Evolutionary conservation across 1,140 invertebrate species (phyloP).

Genomic region (Metaphire vulgaris): DNA sequence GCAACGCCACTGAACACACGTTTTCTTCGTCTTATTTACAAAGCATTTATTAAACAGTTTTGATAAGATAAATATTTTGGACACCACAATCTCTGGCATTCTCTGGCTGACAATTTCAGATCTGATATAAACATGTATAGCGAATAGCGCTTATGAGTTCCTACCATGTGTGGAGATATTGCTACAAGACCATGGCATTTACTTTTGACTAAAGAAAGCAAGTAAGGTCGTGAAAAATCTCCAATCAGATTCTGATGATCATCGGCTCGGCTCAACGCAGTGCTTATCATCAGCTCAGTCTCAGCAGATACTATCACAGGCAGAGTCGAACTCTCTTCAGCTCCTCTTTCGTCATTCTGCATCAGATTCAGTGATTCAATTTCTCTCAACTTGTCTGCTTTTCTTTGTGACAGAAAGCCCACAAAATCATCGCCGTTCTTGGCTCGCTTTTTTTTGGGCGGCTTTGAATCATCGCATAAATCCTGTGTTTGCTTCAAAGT

Average conservation of each 20-base stretch:
- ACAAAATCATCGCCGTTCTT: background rate
- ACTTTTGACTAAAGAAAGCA: constrained; percentile 70
- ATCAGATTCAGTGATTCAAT: background rate
- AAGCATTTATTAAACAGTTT: too few species aligned
- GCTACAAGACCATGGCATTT: constrained; percentile 78
- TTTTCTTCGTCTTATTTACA: too few species aligned
- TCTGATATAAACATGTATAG: too few species aligned
- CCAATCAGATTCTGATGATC: constrained; percentile 41
- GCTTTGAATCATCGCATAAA: background rate
- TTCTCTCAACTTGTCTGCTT: background rate
- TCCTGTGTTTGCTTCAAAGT: background rate
- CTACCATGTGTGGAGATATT: constrained; percentile 71
- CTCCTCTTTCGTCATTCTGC: background rate
- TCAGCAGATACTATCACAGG: constrained; percentile 56
- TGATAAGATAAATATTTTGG: too few species aligned
- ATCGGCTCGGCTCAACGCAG: constrained; percentile 55
- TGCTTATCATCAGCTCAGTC: constrained; percentile 61
- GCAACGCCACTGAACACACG: too few species aligned
- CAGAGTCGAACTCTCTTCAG: background rate
- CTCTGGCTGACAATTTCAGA: too few species aligned
- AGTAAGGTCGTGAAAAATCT: constrained; percentile 58
- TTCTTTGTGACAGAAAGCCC: background rate
- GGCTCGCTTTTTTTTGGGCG: background rate
- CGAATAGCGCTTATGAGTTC: too few species aligned
- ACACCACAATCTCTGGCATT: too few species aligned